These are phyloP conservation scores for Anhinga anhinga DNA, from an alignment of 2,113 vertebrate genomes.

Conservation along the genomic window DNA sequence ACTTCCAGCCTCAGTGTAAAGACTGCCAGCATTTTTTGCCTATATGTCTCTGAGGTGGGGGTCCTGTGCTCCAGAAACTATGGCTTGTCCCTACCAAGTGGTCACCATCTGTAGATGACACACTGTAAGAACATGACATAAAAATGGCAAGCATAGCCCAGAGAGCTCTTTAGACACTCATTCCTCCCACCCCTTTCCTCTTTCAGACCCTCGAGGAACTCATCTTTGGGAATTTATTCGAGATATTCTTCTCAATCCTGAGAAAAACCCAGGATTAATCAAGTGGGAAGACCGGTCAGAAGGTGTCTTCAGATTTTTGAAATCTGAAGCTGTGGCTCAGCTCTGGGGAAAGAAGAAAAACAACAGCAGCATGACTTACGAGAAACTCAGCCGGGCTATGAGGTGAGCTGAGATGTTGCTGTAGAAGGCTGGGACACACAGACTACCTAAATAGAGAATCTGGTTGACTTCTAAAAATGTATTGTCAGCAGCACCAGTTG, in stretches of 20 bases:
- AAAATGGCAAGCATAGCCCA: neutral
- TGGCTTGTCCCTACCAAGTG: neutral
- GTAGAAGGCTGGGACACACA: neutral
- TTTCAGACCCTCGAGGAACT: slow-evolving; percentile 88
- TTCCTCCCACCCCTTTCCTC: neutral
- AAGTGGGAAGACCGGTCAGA: slow-evolving; percentile 96
- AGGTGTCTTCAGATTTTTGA: slow-evolving; percentile 94
- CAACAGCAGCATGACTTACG: slow-evolving; percentile 98
- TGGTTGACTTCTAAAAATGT: neutral
- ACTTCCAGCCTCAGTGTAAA: neutral
- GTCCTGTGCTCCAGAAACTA: neutral
- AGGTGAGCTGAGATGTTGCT: slow-evolving; percentile 76
- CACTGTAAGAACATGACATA: neutral
- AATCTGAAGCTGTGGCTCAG: slow-evolving; percentile 96
- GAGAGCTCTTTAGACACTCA: neutral
- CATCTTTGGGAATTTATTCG: slow-evolving; percentile 98
- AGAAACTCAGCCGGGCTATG: slow-evolving; percentile 98
- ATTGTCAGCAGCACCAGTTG: neutral
- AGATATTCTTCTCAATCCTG: slow-evolving; percentile 93
- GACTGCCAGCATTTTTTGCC: neutral
- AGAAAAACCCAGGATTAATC: slow-evolving; percentile 93
- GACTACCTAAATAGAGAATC: neutral
- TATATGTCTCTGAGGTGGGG: neutral
- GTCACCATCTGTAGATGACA: neutral
- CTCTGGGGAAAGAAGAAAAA: slow-evolving; percentile 99